These are phyloP conservation scores for Promerops cafer DNA, from an alignment of 2,113 vertebrate genomes.

Conservation along the genomic window DNA sequence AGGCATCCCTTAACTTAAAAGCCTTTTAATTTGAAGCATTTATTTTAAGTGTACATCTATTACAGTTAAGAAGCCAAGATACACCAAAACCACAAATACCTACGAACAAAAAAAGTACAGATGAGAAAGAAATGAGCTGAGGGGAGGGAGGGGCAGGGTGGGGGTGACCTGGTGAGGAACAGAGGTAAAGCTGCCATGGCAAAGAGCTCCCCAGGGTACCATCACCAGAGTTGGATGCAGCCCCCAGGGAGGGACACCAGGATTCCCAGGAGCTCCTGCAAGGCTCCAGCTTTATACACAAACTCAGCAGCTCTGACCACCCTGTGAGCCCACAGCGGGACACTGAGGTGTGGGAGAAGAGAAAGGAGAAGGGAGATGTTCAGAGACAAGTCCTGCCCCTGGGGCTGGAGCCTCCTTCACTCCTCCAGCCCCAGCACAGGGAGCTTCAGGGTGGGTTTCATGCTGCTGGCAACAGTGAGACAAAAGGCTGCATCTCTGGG, in stretches of 20 bases:
- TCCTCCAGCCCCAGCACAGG: background rate
- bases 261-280: background rate
- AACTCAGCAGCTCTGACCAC: background rate
- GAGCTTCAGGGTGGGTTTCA: background rate
- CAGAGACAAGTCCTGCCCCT: background rate
- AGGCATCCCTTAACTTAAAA: slow-evolving; percentile 52
- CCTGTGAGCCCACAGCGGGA: background rate
- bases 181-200: background rate
- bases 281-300: background rate
- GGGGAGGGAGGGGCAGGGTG: background rate
- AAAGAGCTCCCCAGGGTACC: background rate
- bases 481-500: background rate
- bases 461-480: background rate
- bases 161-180: background rate
- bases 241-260: background rate
- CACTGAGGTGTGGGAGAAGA: accelerated
- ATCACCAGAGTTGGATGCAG: background rate
- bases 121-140: background rate
- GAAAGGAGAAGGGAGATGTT: background rate
- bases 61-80: slow-evolving; percentile 59
- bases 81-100: slow-evolving; percentile 43
- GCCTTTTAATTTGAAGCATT: slow-evolving; percentile 56
- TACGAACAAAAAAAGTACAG: slow-evolving; percentile 26
- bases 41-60: slow-evolving; percentile 56
- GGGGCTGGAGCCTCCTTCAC: background rate